phyloP scores from a whole-genome alignment of 23 tunicate genomes.

The Diplosoma virens region DNA sequence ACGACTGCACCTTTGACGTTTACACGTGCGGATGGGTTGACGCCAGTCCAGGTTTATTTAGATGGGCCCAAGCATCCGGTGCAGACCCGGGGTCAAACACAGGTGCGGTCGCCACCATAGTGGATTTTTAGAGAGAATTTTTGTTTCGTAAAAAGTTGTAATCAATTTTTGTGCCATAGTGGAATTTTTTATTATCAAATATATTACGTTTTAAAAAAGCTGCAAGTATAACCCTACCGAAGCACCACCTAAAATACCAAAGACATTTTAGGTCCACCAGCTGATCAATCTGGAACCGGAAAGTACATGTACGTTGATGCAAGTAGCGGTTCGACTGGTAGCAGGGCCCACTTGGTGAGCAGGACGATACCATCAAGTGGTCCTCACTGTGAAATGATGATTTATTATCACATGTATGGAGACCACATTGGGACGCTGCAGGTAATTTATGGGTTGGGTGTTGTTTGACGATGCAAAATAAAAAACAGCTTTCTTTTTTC shows the following conservation, averaged over 20 bases:
- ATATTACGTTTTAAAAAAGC: too few species aligned
- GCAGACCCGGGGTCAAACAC: conserved; percentile 51
- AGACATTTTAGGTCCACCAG: conserved; percentile 46
- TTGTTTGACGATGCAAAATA: neutral
- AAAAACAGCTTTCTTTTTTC: neutral
- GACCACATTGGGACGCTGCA: conserved; percentile 84
- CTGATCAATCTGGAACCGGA: conserved; percentile 78
- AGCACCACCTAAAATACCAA: too few species aligned
- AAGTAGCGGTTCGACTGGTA: conserved; percentile 58
- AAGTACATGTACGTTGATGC: conserved; percentile 96
- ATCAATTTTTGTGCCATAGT: too few species aligned
- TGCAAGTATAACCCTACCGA: too few species aligned
- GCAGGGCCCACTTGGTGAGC: conserved; percentile 62
- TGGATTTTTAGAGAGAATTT: too few species aligned
- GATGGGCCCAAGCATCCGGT: conserved; percentile 75
- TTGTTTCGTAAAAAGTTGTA: too few species aligned
- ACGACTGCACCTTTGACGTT: conserved; percentile 72
- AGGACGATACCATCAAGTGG: conserved; percentile 60
- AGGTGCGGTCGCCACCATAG: conserved; percentile 27
- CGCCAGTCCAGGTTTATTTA: conserved; percentile 60
- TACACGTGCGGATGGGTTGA: conserved; percentile 71
- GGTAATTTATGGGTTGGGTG: conserved; percentile 1
- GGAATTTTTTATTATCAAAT: too few species aligned
- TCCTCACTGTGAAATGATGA: conserved; percentile 76
- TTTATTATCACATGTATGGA: conserved; percentile 82